phyloP scores from a whole-genome alignment of 2,113 vertebrate genomes.

The Alethe diademata region DNA sequence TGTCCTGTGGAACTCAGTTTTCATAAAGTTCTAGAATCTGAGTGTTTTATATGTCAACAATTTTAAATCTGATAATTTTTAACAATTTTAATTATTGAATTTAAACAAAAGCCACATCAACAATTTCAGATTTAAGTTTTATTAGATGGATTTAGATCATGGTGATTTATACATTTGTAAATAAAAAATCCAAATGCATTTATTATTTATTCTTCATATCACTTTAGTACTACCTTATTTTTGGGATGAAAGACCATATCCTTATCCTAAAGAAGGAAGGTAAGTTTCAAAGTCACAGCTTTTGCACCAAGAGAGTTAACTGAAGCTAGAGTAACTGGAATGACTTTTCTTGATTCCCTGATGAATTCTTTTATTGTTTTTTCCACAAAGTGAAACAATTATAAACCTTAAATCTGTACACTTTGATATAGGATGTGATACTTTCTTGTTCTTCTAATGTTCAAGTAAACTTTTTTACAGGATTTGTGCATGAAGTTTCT shows the following conservation, averaged over 20 bases:
- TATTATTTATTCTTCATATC: not conserved
- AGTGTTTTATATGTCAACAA: not conserved
- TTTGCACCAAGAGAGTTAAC: not conserved
- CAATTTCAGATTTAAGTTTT: not conserved
- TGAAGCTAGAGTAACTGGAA: not conserved
- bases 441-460: not conserved
- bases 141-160: not conserved
- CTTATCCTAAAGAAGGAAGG: not conserved
- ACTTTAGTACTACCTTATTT: not conserved
- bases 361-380: not conserved
- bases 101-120: not conserved
- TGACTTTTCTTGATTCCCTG: not conserved
- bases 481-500: not conserved
- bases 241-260: not conserved
- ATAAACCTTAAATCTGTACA: not conserved
- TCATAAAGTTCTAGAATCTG: not conserved
- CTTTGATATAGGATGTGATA: not conserved
- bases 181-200: not conserved
- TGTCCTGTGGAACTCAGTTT: not conserved
- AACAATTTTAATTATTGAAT: not conserved
- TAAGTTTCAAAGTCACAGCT: not conserved
- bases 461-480: not conserved
- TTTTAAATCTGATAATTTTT: not conserved
- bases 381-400: not conserved
- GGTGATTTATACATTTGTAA: not conserved